Evolutionary conservation across 1,140 invertebrate species (phyloP).

Genomic region (Apis dorsata): DNA sequence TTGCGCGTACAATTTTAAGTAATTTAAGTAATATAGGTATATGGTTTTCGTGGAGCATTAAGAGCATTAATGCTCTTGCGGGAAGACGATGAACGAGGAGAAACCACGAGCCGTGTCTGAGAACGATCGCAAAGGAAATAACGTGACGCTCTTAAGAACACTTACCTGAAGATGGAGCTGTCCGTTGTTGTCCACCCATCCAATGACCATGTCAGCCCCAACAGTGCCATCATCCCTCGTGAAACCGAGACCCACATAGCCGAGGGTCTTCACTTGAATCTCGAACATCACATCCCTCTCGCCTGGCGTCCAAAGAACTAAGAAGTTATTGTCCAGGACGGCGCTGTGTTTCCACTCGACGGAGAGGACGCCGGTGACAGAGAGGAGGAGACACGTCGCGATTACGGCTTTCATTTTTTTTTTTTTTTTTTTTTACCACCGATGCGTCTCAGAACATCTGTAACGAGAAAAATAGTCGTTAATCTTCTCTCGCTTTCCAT

Average conservation of each 20-base stretch:
- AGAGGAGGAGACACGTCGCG: conserved; percentile 67
- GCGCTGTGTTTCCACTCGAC: conserved; percentile 80
- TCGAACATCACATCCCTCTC: conserved; percentile 87
- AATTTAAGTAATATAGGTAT: too few species aligned
- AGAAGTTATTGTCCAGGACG: conserved; percentile 79
- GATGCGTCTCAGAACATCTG: conserved; percentile 74
- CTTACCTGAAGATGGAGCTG: conserved; percentile 86
- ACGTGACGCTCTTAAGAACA: conserved; percentile 40
- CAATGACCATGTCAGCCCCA: conserved; percentile 86
- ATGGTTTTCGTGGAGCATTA: too few species aligned
- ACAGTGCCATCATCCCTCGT: conserved; percentile 86
- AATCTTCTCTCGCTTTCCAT: neutral
- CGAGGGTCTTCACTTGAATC: conserved; percentile 88
- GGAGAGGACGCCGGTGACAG: conserved; percentile 59
- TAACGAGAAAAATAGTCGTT: conserved; percentile 54
- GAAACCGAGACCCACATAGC: conserved; percentile 91
- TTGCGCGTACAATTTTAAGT: too few species aligned
- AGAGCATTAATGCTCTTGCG: neutral
- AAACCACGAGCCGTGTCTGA: neutral
- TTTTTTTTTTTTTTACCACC: conserved; percentile 65
- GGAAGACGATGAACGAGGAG: neutral
- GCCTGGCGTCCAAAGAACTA: conserved; percentile 79
- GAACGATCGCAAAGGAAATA: conserved; percentile 2
- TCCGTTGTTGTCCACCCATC: conserved; percentile 86
- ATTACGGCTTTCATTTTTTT: conserved; percentile 70